Percentiles rank a stretch among this genome's conserved stretches.
Evolutionary conservation across 2,113 vertebrate genomes (phyloP).

Genomic region (Sula dactylatra): DNA sequence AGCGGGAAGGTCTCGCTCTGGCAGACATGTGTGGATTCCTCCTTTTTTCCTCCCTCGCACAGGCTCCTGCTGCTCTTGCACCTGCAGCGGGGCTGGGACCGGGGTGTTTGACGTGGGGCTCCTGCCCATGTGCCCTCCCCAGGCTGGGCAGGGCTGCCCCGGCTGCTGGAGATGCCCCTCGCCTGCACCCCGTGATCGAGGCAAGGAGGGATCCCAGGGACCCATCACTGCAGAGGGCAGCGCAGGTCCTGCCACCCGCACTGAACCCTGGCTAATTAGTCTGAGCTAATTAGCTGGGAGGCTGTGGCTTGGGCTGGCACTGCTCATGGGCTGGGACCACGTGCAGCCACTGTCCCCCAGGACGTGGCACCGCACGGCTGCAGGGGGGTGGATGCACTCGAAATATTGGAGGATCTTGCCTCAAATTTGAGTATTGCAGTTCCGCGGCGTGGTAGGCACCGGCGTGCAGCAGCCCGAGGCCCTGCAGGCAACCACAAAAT

Average conservation of each 20-base stretch:
- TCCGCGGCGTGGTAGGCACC: rapidly evolving
- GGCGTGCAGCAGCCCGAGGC: background rate
- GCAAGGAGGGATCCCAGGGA: background rate
- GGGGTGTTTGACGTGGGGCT: rapidly evolving
- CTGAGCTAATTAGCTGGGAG: background rate
- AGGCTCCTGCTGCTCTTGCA: background rate
- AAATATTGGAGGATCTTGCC: background rate
- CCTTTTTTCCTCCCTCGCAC: background rate
- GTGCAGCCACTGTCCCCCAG: background rate
- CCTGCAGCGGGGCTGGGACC: background rate
- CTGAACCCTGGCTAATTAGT: background rate
- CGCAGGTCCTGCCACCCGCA: background rate
- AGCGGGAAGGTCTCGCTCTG: conserved; percentile 18
- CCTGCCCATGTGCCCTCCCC: background rate
- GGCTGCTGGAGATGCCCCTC: background rate
- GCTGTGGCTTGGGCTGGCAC: background rate
- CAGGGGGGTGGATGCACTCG: rapidly evolving
- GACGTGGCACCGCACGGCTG: background rate
- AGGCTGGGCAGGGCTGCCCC: background rate
- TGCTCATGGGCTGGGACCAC: background rate
- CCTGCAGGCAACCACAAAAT: background rate
- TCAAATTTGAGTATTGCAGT: background rate
- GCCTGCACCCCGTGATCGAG: rapidly evolving
- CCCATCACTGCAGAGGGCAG: rapidly evolving
- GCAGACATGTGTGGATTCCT: background rate